A percentile compares a stretch with the other conserved stretches of the same genome.
Conservation (phyloP, 2,797 vertebrate species). For the Petrocephalus schoutedeni region DNA sequence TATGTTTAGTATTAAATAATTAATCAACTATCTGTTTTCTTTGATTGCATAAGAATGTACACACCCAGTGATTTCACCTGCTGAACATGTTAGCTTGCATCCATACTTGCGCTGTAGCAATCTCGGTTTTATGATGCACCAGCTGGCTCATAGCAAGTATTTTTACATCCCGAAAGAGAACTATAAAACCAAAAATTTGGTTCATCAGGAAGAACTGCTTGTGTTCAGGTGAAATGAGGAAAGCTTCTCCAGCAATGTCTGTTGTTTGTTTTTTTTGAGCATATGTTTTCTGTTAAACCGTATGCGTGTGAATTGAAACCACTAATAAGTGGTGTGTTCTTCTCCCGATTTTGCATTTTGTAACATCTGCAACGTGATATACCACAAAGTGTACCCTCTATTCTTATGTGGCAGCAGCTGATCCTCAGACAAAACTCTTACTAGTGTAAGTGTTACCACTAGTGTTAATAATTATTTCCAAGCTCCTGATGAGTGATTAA, state of each 20-base stretch:
- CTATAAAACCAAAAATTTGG: neutral
- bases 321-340: neutral
- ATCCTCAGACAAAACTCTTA: no score
- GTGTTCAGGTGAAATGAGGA: neutral
- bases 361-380: neutral
- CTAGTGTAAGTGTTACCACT: neutral
- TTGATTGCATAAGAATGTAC: neutral
- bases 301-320: neutral
- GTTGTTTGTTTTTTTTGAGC: neutral
- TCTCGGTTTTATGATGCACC: neutral
- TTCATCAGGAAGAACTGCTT: neutral
- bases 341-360: neutral
- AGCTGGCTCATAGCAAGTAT: neutral
- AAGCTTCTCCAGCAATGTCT: neutral
- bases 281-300: neutral
- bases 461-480: neutral
- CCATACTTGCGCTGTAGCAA: neutral
- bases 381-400: neutral
- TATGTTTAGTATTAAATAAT: no score
- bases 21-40: neutral
- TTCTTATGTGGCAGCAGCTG: neutral
- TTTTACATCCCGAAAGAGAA: neutral
- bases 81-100: neutral
- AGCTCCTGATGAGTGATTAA: neutral
- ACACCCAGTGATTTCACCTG: neutral